These are phyloP conservation scores for Muscicapa comitata DNA, from an alignment of 2,797 vertebrate genomes.

Conservation along the genomic window DNA sequence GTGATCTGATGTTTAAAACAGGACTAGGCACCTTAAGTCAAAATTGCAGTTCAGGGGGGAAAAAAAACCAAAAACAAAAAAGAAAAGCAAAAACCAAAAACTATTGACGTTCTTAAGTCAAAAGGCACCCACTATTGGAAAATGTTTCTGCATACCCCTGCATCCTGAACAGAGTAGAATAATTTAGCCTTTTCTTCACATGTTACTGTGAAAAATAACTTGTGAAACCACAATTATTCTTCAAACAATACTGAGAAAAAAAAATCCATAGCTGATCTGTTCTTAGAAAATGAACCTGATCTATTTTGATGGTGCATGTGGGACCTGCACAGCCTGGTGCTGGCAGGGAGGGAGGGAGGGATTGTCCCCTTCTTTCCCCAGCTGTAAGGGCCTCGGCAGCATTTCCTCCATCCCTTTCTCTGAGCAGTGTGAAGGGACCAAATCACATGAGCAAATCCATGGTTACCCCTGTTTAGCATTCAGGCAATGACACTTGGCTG, in stretches of 20 bases:
- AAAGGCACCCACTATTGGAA: background rate
- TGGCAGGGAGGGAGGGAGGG: background rate
- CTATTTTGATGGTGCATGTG: background rate
- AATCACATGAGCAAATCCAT: slow-evolving; percentile 38
- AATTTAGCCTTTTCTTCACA: background rate
- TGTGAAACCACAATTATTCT: background rate
- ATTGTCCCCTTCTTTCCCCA: background rate
- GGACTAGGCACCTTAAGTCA: background rate
- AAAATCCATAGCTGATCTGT: background rate
- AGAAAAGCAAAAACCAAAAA: background rate
- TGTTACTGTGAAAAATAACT: background rate
- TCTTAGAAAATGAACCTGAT: background rate
- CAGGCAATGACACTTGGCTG: background rate
- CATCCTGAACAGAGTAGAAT: background rate
- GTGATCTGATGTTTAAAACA: slow-evolving; percentile 2
- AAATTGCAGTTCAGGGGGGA: background rate
- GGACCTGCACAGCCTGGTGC: background rate
- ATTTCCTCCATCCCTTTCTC: background rate
- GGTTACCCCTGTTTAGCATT: slow-evolving; percentile 50
- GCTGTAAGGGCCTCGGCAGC: background rate
- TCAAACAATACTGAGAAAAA: background rate
- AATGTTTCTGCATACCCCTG: background rate
- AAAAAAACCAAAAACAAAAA: background rate
- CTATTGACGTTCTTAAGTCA: background rate
- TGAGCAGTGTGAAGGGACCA: background rate